phyloP scores from a whole-genome alignment of 1,140 invertebrate genomes.

The Olivierus martensii region DNA sequence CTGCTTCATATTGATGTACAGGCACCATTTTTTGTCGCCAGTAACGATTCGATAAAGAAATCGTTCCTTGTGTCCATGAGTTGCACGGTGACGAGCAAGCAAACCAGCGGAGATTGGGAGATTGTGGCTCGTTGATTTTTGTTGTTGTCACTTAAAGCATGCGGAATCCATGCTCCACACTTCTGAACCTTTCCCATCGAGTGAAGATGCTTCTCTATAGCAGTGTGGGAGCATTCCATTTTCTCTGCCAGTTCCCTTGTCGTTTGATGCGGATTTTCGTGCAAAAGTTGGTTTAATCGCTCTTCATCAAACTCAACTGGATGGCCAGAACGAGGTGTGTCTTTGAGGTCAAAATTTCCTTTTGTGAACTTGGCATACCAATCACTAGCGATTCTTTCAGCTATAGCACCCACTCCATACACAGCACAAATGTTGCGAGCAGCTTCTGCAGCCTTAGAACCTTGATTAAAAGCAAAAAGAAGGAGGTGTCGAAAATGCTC shows the following conservation, averaged over 20 bases:
- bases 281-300: conserved; percentile 5
- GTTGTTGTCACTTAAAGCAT: not conserved
- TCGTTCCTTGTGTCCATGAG: not conserved
- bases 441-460: too few species aligned
- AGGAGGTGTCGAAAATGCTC: too few species aligned
- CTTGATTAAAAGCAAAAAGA: too few species aligned
- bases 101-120: conserved; percentile 1
- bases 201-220: conserved; percentile 3
- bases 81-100: not conserved
- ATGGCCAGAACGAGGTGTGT: not conserved
- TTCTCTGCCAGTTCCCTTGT: conserved; percentile 1
- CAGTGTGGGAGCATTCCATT: not conserved
- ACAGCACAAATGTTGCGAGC: too few species aligned
- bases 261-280: conserved; percentile 4
- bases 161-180: not conserved
- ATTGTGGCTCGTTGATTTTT: conserved; percentile 5
- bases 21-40: conserved; percentile 9
- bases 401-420: too few species aligned
- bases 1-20: conserved; percentile 6
- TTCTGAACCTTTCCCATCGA: conserved; percentile 6
- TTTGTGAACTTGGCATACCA: too few species aligned
- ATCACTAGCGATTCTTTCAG: too few species aligned
- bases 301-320: conserved; percentile 4
- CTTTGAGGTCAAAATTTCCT: too few species aligned
- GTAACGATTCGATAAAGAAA: conserved; percentile 11